Percentiles rank a stretch among this genome's conserved stretches.
Evolutionary conservation across 2,113 vertebrate species (phyloP).

Genomic region (Noturus placidus): DNA sequence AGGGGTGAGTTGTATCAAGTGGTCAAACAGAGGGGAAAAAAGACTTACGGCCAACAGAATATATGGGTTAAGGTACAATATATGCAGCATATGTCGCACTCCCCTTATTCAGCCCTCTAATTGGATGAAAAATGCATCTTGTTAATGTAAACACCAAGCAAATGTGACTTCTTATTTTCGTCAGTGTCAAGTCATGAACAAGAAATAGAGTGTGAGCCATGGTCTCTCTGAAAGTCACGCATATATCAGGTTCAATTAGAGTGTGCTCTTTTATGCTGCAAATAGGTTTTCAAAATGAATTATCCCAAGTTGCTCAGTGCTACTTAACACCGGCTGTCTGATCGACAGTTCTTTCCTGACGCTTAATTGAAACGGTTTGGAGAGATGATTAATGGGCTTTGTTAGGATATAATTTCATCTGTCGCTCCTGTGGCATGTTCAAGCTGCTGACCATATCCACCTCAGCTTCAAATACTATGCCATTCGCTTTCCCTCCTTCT

Average conservation of each 20-base stretch:
- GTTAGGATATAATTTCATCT: slow-evolving; percentile 36
- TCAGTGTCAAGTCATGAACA: slow-evolving; percentile 17
- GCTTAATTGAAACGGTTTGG: slow-evolving; percentile 37
- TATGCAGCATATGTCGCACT: not conserved
- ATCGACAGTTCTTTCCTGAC: slow-evolving; percentile 12
- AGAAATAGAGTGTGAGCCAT: slow-evolving; percentile 20
- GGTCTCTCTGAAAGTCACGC: slow-evolving; percentile 26
- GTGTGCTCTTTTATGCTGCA: slow-evolving; percentile 27
- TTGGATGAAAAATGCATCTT: slow-evolving; percentile 6
- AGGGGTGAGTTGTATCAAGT: not conserved
- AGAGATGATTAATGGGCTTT: slow-evolving; percentile 49
- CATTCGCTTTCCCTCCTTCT: not conserved
- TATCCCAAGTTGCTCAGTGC: slow-evolving; percentile 22
- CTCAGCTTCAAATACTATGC: not conserved
- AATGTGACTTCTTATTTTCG: slow-evolving; percentile 13
- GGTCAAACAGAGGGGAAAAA: not conserved
- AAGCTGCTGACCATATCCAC: slow-evolving; percentile 26
- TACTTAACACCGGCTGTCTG: slow-evolving; percentile 21
- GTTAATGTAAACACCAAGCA: slow-evolving; percentile 2
- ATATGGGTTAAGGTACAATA: not conserved
- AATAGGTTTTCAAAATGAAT: slow-evolving; percentile 53
- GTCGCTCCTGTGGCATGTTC: slow-evolving; percentile 13
- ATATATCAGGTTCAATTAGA: slow-evolving; percentile 53
- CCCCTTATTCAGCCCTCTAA: slow-evolving; percentile 21
- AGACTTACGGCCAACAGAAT: not conserved